Conservation (phyloP, 2,113 vertebrate genomes). For the Gracilinanus agilis region DNA sequence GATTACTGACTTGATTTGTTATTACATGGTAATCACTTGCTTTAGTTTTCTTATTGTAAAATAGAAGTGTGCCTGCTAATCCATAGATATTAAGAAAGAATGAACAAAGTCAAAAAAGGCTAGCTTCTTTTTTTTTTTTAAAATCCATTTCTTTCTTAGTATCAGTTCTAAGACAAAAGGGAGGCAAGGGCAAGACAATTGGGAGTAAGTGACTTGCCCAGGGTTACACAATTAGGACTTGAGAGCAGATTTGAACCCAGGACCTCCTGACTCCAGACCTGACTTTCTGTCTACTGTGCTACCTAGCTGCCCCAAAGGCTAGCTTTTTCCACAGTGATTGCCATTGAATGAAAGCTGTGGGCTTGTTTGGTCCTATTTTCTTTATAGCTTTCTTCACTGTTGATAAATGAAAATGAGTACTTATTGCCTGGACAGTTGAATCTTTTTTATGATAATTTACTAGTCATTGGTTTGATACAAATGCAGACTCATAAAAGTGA, state of each 20-base stretch:
- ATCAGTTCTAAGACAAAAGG: no score
- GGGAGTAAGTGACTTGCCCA: no score
- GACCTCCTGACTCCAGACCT: no score
- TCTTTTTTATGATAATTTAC: not conserved
- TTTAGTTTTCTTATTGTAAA: not conserved
- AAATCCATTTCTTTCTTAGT: not conserved
- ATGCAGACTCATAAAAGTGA: not conserved
- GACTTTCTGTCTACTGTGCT: no score
- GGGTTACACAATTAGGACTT: no score
- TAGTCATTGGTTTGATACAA: not conserved
- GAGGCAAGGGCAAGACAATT: no score
- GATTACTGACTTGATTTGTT: not conserved
- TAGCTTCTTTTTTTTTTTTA: not conserved
- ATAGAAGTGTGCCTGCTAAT: not conserved
- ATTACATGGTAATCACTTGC: not conserved
- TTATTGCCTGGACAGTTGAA: constrained; percentile 26
- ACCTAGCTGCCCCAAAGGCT: no score
- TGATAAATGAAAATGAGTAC: constrained; percentile 1
- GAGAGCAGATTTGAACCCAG: no score
- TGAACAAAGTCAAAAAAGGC: not conserved
- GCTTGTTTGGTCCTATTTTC: not conserved
- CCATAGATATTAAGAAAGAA: not conserved
- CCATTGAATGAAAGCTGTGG: no score
- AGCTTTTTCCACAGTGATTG: no score
- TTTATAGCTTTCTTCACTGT: not conserved